phyloP scores from a whole-genome alignment of 2,888 invertebrate genomes.

The Phengaris alcon region DNA sequence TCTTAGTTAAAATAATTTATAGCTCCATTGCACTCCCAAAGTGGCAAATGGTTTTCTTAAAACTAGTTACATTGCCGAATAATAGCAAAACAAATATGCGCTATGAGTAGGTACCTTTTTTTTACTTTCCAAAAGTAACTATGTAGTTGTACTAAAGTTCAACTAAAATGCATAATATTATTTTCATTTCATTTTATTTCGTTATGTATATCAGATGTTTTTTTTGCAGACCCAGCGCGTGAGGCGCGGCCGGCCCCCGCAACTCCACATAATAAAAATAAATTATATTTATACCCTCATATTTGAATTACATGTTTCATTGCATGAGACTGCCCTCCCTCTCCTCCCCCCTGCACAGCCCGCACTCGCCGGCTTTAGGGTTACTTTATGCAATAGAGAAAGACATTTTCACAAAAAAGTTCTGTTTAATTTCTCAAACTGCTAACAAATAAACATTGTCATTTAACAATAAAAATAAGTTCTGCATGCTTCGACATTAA shows the following conservation, averaged over 20 bases:
- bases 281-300: conserved; percentile 28
- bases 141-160: no score
- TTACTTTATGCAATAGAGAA: conserved; percentile 14
- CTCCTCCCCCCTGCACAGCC: no score
- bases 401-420: not conserved
- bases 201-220: not conserved
- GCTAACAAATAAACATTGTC: not conserved
- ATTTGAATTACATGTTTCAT: conserved; percentile 16
- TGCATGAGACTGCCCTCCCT: not conserved
- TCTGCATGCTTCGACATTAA: not conserved
- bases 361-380: not conserved
- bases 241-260: conserved; percentile 7
- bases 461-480: not conserved
- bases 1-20: no score
- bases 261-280: conserved; percentile 29
- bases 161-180: no score
- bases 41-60: no score
- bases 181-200: no score
- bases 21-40: no score
- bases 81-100: no score
- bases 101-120: no score
- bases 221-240: conserved; percentile 33
- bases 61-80: no score
- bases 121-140: no score
- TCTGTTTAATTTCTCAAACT: conserved; percentile 9